These are phyloP conservation scores for Setophaga kirtlandii DNA, from an alignment of 2,113 vertebrate genomes.

Conservation along the genomic window DNA sequence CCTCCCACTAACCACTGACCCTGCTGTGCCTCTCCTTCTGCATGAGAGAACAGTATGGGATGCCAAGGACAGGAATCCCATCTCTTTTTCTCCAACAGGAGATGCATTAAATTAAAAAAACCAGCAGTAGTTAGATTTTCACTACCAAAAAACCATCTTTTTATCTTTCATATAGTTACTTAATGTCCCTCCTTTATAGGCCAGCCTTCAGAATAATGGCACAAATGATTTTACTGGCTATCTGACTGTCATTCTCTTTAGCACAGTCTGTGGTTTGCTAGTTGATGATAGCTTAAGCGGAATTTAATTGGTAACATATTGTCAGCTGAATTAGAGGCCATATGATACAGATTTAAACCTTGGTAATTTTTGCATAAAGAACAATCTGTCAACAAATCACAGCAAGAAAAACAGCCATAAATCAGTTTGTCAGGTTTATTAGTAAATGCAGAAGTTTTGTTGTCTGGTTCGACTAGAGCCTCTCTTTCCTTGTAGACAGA, in stretches of 20 bases:
- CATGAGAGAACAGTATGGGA: background rate
- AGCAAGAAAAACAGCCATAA: slow-evolving; percentile 69
- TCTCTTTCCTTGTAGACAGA: slow-evolving; percentile 48
- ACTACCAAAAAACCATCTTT: background rate
- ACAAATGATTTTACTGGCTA: slow-evolving; percentile 61
- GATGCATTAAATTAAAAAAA: background rate
- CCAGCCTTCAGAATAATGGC: slow-evolving; percentile 23
- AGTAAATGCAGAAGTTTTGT: slow-evolving; percentile 63
- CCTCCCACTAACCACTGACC: background rate
- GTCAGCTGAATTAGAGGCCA: slow-evolving; percentile 76
- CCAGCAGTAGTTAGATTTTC: background rate
- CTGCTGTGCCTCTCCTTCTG: background rate
- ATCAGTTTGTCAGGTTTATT: slow-evolving; percentile 79
- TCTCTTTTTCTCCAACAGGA: background rate
- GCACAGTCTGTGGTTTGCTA: slow-evolving; percentile 64
- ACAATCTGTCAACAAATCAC: slow-evolving; percentile 78
- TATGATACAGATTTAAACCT: slow-evolving; percentile 81
- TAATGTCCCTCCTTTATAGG: slow-evolving; percentile 3
- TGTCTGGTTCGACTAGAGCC: slow-evolving; percentile 43
- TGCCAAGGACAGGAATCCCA: background rate
- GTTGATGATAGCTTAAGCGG: slow-evolving; percentile 76
- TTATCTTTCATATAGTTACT: background rate
- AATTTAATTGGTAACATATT: slow-evolving; percentile 83
- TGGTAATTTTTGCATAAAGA: slow-evolving; percentile 79
- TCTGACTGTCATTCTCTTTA: slow-evolving; percentile 70